Base-by-base conservation (phyloP, 2,888 invertebrate species). In the Cyaniris semiargus region DNA sequence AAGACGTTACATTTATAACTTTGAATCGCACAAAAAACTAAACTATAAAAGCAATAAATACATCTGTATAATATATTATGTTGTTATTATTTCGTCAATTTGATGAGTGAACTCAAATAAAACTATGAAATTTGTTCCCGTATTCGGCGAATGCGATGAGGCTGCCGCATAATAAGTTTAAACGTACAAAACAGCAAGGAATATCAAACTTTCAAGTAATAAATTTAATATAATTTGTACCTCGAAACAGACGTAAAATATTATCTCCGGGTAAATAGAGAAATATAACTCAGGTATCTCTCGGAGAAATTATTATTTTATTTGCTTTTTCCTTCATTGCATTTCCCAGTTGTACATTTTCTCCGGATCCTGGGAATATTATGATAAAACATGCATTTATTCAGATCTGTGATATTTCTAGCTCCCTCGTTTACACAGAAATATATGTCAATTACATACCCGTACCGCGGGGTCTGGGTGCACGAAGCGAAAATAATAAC, bases 401-500 rank as follows among this genome's bases (percentile, higher is more conserved):
- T 66, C 66, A 70, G 70, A 75, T 78, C 75, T 76, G 71, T 78
- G 76, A 60, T 76, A 78, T 80, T 78, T 71, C 76, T 48, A 81
- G 79, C 76, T 79, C 79, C 77, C 77, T 80, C 80, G 31, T 75
- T 81, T 79, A 76, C 78, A 83, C 48, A 83, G 86, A 80, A 85
- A 82, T 76, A 79, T 76, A 79, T 91, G 79, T 84, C 85, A 34
- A 86, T 84, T 53, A 84, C 91, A 21, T 80, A 80, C 31, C 82
- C 79, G 70, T 80, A 86, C 34, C 78, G 79, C 74, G 88, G 89
- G 89, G 89, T 0, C 81, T 90, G 27, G 60, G 84, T 78, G 89
- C 88, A 31, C 93, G 93, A 80, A 84, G 81, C 1, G 15, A 74
- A 0, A 85, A 88, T 18, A 93, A 93, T 80, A 89, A 93, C 81